These are phyloP conservation scores for Andrena dorsata DNA, from an alignment of 2,888 invertebrate species.

Conservation along the genomic window DNA sequence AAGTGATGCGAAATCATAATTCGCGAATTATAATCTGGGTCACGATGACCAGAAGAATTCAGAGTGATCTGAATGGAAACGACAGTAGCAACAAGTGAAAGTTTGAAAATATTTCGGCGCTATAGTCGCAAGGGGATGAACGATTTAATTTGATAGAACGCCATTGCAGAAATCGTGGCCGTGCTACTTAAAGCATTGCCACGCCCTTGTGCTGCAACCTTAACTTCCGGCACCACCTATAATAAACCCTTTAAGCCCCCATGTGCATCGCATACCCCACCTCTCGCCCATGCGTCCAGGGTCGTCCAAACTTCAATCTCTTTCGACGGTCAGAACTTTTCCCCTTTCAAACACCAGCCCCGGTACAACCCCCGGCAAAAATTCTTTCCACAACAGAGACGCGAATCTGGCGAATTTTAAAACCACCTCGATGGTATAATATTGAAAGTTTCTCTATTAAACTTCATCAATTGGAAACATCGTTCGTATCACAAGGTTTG, in stretches of 20 bases:
- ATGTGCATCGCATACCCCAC: slow-evolving; percentile 65
- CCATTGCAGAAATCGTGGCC: slow-evolving; percentile 63
- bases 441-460: background rate
- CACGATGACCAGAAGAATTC: background rate
- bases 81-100: background rate
- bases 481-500: background rate
- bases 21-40: background rate
- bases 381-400: slow-evolving; percentile 26
- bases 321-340: slow-evolving; percentile 75
- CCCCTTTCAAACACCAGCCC: slow-evolving; percentile 60
- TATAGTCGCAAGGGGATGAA: background rate
- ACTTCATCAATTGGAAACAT: background rate
- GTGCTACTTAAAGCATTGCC: slow-evolving; percentile 76
- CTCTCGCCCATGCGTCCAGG: slow-evolving; percentile 62
- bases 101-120: background rate
- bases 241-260: slow-evolving; percentile 71
- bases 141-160: slow-evolving; percentile 20
- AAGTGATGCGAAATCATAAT: background rate
- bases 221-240: slow-evolving; percentile 79
- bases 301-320: slow-evolving; percentile 66
- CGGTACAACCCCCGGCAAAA: slow-evolving; percentile 63
- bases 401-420: slow-evolving; percentile 2
- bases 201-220: slow-evolving; percentile 78
- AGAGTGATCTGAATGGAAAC: background rate
- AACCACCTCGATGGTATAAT: slow-evolving; percentile 6